phyloP scores from a whole-genome alignment of 1,140 invertebrate genomes.

The Tribolium madens region DNA sequence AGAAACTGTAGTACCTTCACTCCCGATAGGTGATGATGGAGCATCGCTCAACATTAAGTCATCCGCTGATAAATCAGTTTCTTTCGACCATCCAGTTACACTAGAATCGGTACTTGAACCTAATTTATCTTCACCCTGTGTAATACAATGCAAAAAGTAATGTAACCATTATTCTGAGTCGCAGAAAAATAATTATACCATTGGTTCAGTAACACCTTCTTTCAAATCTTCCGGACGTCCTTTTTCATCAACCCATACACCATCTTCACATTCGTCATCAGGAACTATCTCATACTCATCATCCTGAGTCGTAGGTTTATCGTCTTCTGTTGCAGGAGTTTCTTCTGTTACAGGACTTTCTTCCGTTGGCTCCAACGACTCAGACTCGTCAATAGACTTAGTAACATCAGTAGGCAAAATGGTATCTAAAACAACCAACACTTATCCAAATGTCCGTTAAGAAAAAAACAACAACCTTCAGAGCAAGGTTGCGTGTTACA shows the following conservation, averaged over 20 bases:
- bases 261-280: slow-evolving; percentile 71
- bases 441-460: neutral
- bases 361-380: slow-evolving; percentile 44
- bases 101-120: slow-evolving; percentile 45
- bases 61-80: slow-evolving; percentile 65
- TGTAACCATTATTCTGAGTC: no score
- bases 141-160: neutral
- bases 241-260: slow-evolving; percentile 70
- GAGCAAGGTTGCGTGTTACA: slow-evolving; percentile 83
- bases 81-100: slow-evolving; percentile 55
- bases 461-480: slow-evolving; percentile 71
- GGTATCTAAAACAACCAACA: slow-evolving; percentile 44
- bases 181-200: slow-evolving; percentile 6
- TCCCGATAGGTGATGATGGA: slow-evolving; percentile 62
- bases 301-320: slow-evolving; percentile 64
- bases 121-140: slow-evolving; percentile 39
- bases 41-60: slow-evolving; percentile 76
- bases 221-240: neutral
- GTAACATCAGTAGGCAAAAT: slow-evolving; percentile 72
- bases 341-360: slow-evolving; percentile 26
- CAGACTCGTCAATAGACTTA: slow-evolving; percentile 67
- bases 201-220: slow-evolving; percentile 19
- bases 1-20: slow-evolving; percentile 29
- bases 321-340: slow-evolving; percentile 31
- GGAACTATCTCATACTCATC: slow-evolving; percentile 68